These are phyloP conservation scores for Drosophila pectinifera DNA, from an alignment of 1,140 invertebrate species.

Conservation along the genomic window DNA sequence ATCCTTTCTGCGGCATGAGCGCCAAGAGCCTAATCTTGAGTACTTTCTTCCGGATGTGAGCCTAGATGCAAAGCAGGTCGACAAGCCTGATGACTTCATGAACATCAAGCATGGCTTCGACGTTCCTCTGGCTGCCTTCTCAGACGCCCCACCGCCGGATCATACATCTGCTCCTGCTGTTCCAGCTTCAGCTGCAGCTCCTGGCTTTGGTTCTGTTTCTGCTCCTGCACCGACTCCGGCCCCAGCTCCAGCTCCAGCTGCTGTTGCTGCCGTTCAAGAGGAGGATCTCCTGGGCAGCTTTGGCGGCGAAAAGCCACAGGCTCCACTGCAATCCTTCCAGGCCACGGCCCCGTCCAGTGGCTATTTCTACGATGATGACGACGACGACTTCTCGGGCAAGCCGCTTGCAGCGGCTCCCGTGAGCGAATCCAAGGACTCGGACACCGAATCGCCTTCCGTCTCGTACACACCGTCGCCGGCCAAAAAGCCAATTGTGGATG, in stretches of 20 bases:
- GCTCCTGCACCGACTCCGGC: too few species aligned
- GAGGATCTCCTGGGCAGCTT: conserved; percentile 68
- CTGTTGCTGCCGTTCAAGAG: conserved; percentile 13
- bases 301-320: conserved; percentile 41
- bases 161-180: background rate
- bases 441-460: conserved; percentile 77
- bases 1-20: conserved; percentile 60
- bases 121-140: conserved; percentile 19
- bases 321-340: conserved; percentile 50
- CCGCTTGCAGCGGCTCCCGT: conserved; percentile 36
- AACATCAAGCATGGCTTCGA: conserved; percentile 69
- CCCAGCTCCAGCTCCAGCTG: background rate
- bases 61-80: conserved; percentile 54
- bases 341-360: conserved; percentile 50
- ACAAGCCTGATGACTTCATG: conserved; percentile 73
- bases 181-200: conserved; percentile 1
- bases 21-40: conserved; percentile 63
- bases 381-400: conserved; percentile 55
- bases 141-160: conserved; percentile 9
- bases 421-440: conserved; percentile 66
- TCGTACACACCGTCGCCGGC: conserved; percentile 76
- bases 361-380: conserved; percentile 54
- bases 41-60: conserved; percentile 62
- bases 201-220: too few species aligned
- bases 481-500: conserved; percentile 79